Evolutionary conservation across 2,888 invertebrate species (phyloP), one percentile per base, ranked within the genome.

Genomic region (Ashinkailepas kermadecensis): DNA sequence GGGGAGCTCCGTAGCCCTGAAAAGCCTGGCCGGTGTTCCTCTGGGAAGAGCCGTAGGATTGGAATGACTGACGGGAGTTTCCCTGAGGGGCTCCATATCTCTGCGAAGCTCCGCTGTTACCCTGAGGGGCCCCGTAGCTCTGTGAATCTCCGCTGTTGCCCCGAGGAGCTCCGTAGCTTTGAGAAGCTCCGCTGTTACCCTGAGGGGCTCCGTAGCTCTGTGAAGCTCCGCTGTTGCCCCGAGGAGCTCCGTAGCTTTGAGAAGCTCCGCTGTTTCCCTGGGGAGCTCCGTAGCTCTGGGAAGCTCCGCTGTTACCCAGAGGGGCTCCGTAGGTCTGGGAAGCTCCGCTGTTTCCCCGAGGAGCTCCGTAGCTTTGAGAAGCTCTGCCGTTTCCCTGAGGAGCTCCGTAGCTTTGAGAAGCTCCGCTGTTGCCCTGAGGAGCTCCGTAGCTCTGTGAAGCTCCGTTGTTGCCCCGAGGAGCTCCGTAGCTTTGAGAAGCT

Each of bases 381-480:
- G 18, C 62, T 8, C 62, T 15, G 39, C 39, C 39, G 62, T 15
- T 18, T 11, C 62, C 62, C 62, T 62, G 62, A 18, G 62, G 18
- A 4, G 62, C 62, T 62, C 62, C 62, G 18, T 15, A 15, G 62
- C 18, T 62, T 1, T 18, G 13, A 9, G 13, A 18, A 18, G 62
- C 18, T 15, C 18, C 62, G 18, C 18, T 18, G 18, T 62, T 18
- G 13, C 62, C 39, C 4, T 1, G 1, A n/a, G 67, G 25, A 67
- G 67, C 67, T 67, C 67, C 67, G 25, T 67, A 67, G 25, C 67
- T 15, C 70, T 70, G 70, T 9, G 64, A 64, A n/a, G 64, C 64
- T 21, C 70, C 70, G 15, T 10, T 39, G 39, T 70, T 25, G 8
- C 15, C 12, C 39, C 13, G 39, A 7, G 25, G 2, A 39, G 39